Percentiles rank a stretch among this genome's conserved stretches.
phyloP scores from a whole-genome alignment of 2,888 invertebrate genomes.

The Linyphia triangularis region DNA sequence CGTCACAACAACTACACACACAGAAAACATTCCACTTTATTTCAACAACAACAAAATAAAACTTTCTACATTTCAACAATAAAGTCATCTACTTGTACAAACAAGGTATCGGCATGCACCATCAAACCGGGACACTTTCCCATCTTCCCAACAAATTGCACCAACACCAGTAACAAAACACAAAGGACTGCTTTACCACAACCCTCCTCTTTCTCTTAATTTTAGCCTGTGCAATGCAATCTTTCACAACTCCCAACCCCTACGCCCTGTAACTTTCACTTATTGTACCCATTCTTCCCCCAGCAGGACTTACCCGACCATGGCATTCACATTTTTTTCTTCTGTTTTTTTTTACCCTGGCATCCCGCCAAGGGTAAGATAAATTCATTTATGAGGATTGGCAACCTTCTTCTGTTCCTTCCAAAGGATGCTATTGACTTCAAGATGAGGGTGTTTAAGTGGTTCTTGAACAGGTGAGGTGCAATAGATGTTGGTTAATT shows the following conservation, averaged over 20 bases:
- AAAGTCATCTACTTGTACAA: too few relatives aligned
- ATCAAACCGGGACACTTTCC: too few relatives aligned
- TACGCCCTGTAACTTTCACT: slow-evolving; percentile 15
- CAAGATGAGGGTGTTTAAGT: neutral
- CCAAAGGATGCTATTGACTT: neutral
- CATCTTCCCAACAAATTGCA: neutral
- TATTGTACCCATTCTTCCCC: slow-evolving; percentile 21
- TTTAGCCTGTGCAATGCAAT: slow-evolving; percentile 30
- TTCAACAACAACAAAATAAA: too few relatives aligned
- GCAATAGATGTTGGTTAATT: neutral
- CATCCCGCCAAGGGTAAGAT: slow-evolving; percentile 1
- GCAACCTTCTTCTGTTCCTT: neutral
- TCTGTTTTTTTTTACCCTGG: neutral
- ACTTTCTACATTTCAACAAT: too few relatives aligned
- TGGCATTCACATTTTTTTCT: slow-evolving; percentile 29
- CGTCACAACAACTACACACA: too few relatives aligned
- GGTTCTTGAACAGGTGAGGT: neutral
- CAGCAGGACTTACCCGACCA: slow-evolving; percentile 14
- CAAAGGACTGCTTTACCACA: neutral
- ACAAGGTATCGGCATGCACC: too few relatives aligned
- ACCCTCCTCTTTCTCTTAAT: neutral
- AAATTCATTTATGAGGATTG: slow-evolving; percentile 11
- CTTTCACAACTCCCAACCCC: slow-evolving; percentile 21
- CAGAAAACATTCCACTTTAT: too few relatives aligned
- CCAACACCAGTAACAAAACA: neutral